A percentile compares a stretch with the other conserved stretches of the same genome.
phyloP scores from a whole-genome alignment of 2,888 invertebrate genomes.

The Vanessa cardui region DNA sequence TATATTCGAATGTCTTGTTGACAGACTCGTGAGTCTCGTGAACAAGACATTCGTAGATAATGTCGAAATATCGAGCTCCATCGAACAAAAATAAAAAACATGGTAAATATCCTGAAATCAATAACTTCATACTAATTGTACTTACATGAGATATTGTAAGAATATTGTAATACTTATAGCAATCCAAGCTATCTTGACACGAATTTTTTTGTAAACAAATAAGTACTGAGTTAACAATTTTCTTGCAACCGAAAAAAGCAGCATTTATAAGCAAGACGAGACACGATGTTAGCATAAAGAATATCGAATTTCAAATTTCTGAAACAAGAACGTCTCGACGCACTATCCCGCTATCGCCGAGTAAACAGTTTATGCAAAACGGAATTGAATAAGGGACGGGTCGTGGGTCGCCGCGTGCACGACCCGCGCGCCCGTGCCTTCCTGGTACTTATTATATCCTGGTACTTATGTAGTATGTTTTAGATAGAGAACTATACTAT shows the following conservation, averaged over 20 bases:
- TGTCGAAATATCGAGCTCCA: no score
- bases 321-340: constrained; percentile 28
- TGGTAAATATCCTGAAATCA: no score
- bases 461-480: neutral
- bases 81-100: no score
- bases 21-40: no score
- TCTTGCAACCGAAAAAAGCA: neutral
- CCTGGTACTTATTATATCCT: no score
- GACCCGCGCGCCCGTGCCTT: constrained; percentile 1
- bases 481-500: neutral
- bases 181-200: no score
- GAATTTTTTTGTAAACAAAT: no score
- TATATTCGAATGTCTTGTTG: no score
- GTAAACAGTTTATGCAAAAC: constrained; percentile 78
- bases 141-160: no score
- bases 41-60: no score
- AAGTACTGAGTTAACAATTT: neutral
- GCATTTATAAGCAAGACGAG: neutral
- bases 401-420: constrained; percentile 45
- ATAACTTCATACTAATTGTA: no score
- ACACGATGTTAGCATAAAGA: constrained; percentile 11
- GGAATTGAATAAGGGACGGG: constrained; percentile 71
- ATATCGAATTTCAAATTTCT: constrained; percentile 36
- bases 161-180: no score
- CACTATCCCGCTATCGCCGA: constrained; percentile 45